A percentile compares a stretch with the other conserved stretches of the same genome.
phyloP scores from a whole-genome alignment of 2,113 vertebrate species.

The Cyanoramphus novaezelandiae region DNA sequence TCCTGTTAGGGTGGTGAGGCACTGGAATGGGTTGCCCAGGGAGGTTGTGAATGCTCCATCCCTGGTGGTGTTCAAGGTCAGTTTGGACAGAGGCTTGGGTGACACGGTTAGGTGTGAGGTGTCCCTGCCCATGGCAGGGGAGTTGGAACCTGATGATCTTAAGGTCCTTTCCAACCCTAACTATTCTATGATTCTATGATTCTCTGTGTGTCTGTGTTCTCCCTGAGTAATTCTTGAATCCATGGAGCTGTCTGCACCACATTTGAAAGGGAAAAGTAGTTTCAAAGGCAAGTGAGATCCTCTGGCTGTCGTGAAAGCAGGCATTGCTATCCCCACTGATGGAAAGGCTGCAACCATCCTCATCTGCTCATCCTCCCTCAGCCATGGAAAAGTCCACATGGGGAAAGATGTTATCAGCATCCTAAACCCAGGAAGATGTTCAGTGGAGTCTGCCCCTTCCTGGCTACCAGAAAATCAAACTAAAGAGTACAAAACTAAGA shows the following conservation, averaged over 20 bases:
- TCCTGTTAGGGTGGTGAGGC: too few species aligned
- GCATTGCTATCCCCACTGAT: accelerated
- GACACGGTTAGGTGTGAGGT: too few species aligned
- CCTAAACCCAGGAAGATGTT: neutral
- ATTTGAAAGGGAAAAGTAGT: neutral
- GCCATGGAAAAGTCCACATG: neutral
- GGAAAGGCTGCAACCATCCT: neutral
- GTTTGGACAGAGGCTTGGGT: too few species aligned
- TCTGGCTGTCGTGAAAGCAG: neutral
- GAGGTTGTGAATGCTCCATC: too few species aligned
- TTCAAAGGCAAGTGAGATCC: neutral
- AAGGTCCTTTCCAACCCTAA: too few species aligned
- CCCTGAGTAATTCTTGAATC: neutral
- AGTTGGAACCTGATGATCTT: too few species aligned
- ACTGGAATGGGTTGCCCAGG: too few species aligned
- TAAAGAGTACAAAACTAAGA: neutral
- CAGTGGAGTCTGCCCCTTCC: neutral
- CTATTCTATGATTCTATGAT: too few species aligned
- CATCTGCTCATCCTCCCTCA: neutral
- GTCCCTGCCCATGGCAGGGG: too few species aligned
- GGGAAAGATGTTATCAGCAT: neutral
- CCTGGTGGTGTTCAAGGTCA: too few species aligned
- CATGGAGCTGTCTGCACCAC: neutral
- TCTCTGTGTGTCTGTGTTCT: neutral
- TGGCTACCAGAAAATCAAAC: neutral